These are phyloP conservation scores for Leuciscus idus DNA, from an alignment of 2,113 vertebrate species.

Conservation along the genomic window DNA sequence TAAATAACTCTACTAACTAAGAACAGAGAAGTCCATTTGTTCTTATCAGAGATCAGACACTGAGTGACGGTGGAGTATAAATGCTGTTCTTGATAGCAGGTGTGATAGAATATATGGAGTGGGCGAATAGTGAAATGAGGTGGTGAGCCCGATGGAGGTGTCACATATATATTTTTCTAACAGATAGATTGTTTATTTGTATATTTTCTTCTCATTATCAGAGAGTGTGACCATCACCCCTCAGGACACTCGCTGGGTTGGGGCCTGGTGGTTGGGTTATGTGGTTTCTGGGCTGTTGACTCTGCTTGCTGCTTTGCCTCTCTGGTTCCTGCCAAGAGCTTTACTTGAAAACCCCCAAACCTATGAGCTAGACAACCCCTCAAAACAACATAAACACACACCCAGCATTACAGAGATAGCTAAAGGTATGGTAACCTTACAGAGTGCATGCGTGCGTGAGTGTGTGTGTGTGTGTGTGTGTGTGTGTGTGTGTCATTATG, in stretches of 20 bases:
- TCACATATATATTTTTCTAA: too few relatives aligned
- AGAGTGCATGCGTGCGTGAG: too few relatives aligned
- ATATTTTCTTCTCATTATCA: constrained; percentile 47
- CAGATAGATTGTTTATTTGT: not conserved
- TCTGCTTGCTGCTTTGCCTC: constrained; percentile 75
- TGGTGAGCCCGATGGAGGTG: not conserved
- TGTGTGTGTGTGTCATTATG: too few relatives aligned
- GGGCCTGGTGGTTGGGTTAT: constrained; percentile 82
- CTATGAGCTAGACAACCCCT: constrained; percentile 47
- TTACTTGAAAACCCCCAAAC: constrained; percentile 57
- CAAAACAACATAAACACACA: constrained; percentile 63
- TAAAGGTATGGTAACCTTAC: constrained; percentile 65
- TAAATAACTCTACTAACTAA: not conserved
- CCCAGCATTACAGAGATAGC: constrained; percentile 72
- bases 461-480: too few relatives aligned
- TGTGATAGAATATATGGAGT: not conserved
- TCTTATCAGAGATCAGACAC: not conserved
- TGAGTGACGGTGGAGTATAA: not conserved
- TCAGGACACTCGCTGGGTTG: constrained; percentile 77
- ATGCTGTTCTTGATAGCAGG: not conserved
- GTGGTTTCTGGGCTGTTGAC: constrained; percentile 76
- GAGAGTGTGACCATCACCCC: constrained; percentile 76
- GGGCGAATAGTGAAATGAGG: not conserved
- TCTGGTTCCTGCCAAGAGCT: constrained; percentile 78
- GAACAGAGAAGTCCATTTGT: not conserved